These are phyloP conservation scores for Cacoxenus indagator DNA, from an alignment of 2,888 invertebrate genomes.

Conservation along the genomic window DNA sequence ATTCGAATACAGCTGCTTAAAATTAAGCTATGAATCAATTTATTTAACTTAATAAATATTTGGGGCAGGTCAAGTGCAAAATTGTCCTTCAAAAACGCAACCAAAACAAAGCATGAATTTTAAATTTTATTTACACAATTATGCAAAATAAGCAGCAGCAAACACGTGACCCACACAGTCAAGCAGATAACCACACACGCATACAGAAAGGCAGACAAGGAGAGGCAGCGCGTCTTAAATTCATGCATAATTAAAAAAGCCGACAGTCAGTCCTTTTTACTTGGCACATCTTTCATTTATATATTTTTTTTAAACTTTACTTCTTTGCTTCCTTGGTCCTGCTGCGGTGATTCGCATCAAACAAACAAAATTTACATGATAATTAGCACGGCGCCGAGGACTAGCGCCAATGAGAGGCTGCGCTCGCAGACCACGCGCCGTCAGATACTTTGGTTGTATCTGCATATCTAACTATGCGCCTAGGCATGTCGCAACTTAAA, in stretches of 20 bases:
- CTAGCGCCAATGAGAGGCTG: neutral
- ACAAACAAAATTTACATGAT: slow-evolving; percentile 54
- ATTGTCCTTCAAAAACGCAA: neutral
- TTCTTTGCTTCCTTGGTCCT: slow-evolving; percentile 35
- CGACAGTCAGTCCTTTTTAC: slow-evolving; percentile 7
- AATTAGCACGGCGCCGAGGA: slow-evolving; percentile 43
- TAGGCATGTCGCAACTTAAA: neutral
- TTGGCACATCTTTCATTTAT: too few relatives aligned
- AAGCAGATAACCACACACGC: neutral
- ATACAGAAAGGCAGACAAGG: neutral
- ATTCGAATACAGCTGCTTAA: neutral
- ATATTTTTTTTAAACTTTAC: slow-evolving; percentile 43
- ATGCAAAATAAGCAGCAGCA: slow-evolving; percentile 23
- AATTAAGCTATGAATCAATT: neutral
- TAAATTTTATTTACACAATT: slow-evolving; percentile 18
- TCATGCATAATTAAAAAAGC: slow-evolving; percentile 60
- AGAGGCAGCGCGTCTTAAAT: slow-evolving; percentile 38
- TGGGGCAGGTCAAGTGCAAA: slow-evolving; percentile 5
- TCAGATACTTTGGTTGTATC: slow-evolving; percentile 4
- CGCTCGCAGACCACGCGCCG: neutral
- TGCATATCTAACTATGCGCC: neutral
- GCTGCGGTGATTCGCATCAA: slow-evolving; percentile 33
- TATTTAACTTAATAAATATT: neutral
- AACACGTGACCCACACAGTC: slow-evolving; percentile 9
- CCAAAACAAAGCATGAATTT: slow-evolving; percentile 16